These are phyloP conservation scores for Burhinus bistriatus DNA, from an alignment of 2,113 vertebrate species.

Conservation along the genomic window DNA sequence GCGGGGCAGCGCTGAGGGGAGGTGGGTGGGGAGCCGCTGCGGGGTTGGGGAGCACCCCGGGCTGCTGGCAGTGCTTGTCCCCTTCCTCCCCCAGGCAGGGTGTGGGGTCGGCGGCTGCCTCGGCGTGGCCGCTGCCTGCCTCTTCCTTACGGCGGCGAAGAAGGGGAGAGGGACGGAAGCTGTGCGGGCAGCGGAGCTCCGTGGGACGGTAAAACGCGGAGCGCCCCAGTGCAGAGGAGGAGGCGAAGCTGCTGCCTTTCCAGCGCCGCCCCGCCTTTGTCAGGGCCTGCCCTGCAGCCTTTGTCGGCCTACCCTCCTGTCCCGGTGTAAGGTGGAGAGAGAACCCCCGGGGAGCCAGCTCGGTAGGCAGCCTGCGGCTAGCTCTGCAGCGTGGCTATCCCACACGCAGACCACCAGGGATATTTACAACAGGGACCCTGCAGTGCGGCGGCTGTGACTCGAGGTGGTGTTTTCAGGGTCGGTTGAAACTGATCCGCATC, in stretches of 20 bases:
- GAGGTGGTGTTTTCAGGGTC: neutral
- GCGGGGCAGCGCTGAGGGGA: neutral
- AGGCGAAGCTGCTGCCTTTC: no score
- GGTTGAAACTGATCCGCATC: neutral
- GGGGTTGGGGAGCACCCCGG: neutral
- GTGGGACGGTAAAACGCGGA: accelerated
- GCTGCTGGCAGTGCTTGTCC: no score
- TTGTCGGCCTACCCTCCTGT: no score
- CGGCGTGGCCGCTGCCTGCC: neutral
- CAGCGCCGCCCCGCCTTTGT: neutral
- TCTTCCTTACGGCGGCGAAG: no score
- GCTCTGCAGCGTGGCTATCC: neutral
- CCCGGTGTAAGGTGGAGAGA: no score
- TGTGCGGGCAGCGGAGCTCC: neutral
- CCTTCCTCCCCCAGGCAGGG: no score
- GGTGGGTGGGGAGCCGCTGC: no score
- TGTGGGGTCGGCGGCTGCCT: neutral
- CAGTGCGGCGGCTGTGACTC: neutral
- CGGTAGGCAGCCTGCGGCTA: neutral
- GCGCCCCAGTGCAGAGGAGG: neutral
- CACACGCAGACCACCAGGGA: neutral
- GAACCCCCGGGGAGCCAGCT: neutral
- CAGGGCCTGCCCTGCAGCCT: neutral
- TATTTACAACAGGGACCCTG: neutral
- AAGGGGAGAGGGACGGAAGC: no score